Evolutionary conservation across 2,888 invertebrate genomes (phyloP), one percentile per base, ranked within the genome.

Genomic region (Cylloceria caligata): DNA sequence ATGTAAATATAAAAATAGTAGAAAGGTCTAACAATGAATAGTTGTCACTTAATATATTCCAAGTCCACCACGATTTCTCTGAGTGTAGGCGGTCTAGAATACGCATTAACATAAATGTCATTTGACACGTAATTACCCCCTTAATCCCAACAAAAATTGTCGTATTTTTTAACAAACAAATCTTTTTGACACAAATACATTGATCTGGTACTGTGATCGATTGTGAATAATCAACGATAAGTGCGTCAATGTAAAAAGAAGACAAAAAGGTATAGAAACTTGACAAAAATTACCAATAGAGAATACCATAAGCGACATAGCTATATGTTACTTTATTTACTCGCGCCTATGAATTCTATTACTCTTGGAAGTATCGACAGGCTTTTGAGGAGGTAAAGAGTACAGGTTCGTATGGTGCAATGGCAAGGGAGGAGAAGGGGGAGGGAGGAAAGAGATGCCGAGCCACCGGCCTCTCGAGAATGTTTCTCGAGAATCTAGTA

Each of bases 401-500:
- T 49, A 49, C 49, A 9, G 49, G 49, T 49, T 21, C 19, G 11
- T 49, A 49, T 3, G 16, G 45, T 30, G 30, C 30, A 30, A 5
- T 4, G 47, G n/a, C 1, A 7, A 47, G 47, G 19, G 11, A 16
- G 4, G 13, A 19, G 11, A 16, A 16, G 16, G n/a, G n/a, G 21
- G 42, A 55, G 19, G 55, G 30, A n/a, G 16, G 19, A 39, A 13
- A n/a, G 30, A 34, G 36, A 24, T 39, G 24, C 71, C 49, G 57
- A 16, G 42, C 52, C 34, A 34, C 27, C 21, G 62, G 52, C 55
- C 55, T 57, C 55, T 67, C 3, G 27, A 60, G 79, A 79, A 73
- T 79, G 42, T 62, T 52, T 52, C 9, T 19, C 36, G 68, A 74
- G 36, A 69, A 55, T 68, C 39, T 42, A 64, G 39, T 52, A 60